Conservation (phyloP, 2,113 vertebrate species). For the Hiodon tergisus region DNA sequence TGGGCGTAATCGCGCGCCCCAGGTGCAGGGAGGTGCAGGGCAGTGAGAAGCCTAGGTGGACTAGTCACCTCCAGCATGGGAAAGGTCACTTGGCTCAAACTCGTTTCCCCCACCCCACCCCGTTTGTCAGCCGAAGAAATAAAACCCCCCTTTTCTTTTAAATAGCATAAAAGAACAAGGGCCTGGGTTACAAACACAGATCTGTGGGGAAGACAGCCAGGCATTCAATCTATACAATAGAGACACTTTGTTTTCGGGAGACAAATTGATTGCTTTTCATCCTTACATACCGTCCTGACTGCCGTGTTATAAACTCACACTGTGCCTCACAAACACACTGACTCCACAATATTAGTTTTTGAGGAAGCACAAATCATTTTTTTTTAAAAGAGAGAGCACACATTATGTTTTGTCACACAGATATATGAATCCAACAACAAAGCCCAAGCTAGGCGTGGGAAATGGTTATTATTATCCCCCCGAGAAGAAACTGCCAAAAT, state of each 20-base stretch:
- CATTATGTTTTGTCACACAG: too few relatives aligned
- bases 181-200: neutral
- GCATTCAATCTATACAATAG: neutral
- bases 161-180: neutral
- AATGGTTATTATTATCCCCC: too few relatives aligned
- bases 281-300: neutral
- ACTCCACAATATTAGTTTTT: neutral
- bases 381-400: too few relatives aligned
- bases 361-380: too few relatives aligned
- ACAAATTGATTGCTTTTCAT: conserved; percentile 2
- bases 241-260: neutral
- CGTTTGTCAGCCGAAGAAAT: neutral
- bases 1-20: conserved; percentile 55
- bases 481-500: too few relatives aligned
- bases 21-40: conserved; percentile 38
- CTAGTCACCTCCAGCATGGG: too few relatives aligned
- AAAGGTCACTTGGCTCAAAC: too few relatives aligned
- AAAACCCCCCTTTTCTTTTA: neutral
- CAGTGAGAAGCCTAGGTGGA: too few relatives aligned
- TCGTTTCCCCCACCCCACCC: too few relatives aligned
- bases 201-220: neutral
- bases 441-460: too few relatives aligned
- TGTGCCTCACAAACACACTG: neutral
- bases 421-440: too few relatives aligned
- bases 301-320: neutral